Evolutionary conservation across 2,888 invertebrate genomes (phyloP), one percentile per base, ranked within the genome.

Genomic region (Euzophera pinguis): DNA sequence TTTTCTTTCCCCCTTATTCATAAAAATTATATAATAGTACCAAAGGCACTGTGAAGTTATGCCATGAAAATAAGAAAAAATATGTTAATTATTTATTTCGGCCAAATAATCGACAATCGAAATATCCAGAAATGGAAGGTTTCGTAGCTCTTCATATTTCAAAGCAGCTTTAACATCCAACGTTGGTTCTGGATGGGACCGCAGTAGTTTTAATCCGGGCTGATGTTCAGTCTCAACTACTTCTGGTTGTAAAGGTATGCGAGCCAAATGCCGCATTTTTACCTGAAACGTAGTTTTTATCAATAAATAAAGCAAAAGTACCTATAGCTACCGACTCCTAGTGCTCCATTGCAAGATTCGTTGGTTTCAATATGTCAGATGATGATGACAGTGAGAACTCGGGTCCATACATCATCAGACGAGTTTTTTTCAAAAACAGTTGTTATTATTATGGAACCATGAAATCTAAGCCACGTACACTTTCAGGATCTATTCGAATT

Each of bases 101-200:
- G 65, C 53, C 43, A 81, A 68, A 62, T 78, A 78, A 51, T 86
- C 74, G 37, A 71, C 71, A 22, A 81, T 70, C n/a, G 81, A 67
- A 14, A 81, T 67, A 56, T 87, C 84, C 4, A 81, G 63, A 2
- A 73, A 62, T 37, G 84, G 81, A 60, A 78, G 64, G 57, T 73
- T 81, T 8, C 78, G 75, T 41, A 89, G 56, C 53, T 86, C 84
- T 37, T 83, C 80, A 54, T 82, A 89, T 55, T 86, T 85, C 1
- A 73, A 59, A 1, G 75, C 65, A 7, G 69, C 62, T 38, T 86
- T 56, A 1, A 79, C 67, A 53, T 90, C 88, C 34, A 90, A 50
- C 3, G 67, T 60, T 3, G 83, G 71, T 59, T 90, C 89, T 0
- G 84, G 81, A 52, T 86, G 79, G 1, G 75, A 60, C 7, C 68